Conservation (phyloP, 2,797 vertebrate genomes). For the Rhabdomys pumilio region DNA sequence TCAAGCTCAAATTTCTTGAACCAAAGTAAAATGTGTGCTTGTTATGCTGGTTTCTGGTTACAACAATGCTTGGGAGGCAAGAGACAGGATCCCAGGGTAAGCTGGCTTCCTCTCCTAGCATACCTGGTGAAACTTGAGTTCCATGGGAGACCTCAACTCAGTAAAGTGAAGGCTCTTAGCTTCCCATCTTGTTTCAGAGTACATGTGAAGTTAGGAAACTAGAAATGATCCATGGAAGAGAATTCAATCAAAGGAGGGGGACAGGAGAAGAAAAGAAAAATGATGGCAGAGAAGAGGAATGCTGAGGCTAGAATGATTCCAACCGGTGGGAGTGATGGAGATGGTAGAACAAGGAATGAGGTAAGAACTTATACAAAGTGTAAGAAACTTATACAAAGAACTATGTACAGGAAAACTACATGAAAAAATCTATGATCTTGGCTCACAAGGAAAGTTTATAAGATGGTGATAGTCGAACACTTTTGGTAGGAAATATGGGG, state of each 20-base stretch:
- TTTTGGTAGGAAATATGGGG: no score
- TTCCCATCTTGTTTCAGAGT: not conserved
- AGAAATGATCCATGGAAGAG: not conserved
- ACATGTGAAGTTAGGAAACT: not conserved
- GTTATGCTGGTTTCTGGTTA: not conserved
- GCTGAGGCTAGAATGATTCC: no score
- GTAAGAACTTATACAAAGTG: not conserved
- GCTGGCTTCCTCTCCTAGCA: no score
- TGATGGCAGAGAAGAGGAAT: not conserved
- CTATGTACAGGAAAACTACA: not conserved
- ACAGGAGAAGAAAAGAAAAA: no score
- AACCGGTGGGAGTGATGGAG: not conserved
- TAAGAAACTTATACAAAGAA: not conserved
- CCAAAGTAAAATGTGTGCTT: not conserved
- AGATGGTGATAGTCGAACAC: not conserved
- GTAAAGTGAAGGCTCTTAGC: not conserved
- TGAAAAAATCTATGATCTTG: not conserved
- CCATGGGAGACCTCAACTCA: not conserved
- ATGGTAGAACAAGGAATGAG: no score
- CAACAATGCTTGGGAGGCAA: not conserved
- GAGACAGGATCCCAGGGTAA: not conserved
- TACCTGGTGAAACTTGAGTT: accelerated
- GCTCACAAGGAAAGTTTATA: not conserved
- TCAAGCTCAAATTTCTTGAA: not conserved
- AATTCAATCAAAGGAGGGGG: not conserved